Conservation (phyloP, 2,888 invertebrate genomes). For the Lamproptera curius region DNA sequence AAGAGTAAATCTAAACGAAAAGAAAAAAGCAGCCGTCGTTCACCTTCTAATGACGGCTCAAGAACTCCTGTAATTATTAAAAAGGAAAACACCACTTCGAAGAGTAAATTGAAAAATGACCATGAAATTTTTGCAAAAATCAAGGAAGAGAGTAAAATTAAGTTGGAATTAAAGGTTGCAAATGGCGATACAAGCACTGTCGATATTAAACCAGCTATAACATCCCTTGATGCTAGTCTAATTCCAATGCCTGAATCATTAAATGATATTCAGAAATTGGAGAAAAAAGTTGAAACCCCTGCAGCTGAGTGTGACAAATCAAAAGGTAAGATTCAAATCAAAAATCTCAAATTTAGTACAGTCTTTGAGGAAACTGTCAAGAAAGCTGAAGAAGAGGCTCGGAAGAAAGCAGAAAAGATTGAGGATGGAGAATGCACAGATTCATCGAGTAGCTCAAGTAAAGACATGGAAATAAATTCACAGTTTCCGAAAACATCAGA, state of each 20-base stretch:
- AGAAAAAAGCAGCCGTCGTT: slow-evolving; percentile 42
- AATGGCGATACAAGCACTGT: slow-evolving; percentile 35
- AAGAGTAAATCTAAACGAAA: slow-evolving; percentile 62
- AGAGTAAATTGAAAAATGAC: slow-evolving; percentile 23
- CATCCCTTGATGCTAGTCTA: slow-evolving; percentile 47
- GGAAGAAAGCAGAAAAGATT: slow-evolving; percentile 77
- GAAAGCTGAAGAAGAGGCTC: slow-evolving; percentile 80
- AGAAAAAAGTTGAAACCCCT: slow-evolving; percentile 44
- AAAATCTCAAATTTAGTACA: slow-evolving; percentile 82
- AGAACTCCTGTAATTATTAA: slow-evolving; percentile 47
- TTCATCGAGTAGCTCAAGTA: slow-evolving; percentile 56
- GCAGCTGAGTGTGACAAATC: slow-evolving; percentile 53
- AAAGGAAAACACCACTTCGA: slow-evolving; percentile 33
- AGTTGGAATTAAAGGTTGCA: slow-evolving; percentile 31
- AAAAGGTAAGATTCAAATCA: slow-evolving; percentile 81
- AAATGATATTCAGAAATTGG: slow-evolving; percentile 45
- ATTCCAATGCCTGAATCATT: slow-evolving; percentile 67
- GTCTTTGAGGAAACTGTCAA: slow-evolving; percentile 82
- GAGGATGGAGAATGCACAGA: slow-evolving; percentile 82
- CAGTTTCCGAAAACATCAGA: slow-evolving; percentile 70
- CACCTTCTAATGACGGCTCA: slow-evolving; percentile 42
- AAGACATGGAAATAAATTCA: slow-evolving; percentile 54
- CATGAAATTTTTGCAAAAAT: slow-evolving; percentile 30
- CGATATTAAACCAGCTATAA: slow-evolving; percentile 32
- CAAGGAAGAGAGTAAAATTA: slow-evolving; percentile 32